These are phyloP conservation scores for Vulpes lagopus DNA, from an alignment of 2,113 vertebrate genomes.

Conservation along the genomic window DNA sequence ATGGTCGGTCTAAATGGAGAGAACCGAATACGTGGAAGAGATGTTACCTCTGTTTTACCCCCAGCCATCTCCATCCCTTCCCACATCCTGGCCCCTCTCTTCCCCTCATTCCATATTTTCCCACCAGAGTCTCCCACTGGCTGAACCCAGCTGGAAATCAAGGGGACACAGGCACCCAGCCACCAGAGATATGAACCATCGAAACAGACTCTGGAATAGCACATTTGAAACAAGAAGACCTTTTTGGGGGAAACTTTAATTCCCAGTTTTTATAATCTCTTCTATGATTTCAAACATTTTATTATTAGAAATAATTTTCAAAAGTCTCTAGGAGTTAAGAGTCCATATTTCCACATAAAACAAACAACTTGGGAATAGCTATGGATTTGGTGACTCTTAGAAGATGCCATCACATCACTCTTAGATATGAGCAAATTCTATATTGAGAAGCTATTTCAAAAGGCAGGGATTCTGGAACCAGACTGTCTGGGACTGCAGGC, in stretches of 20 bases:
- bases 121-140: background rate
- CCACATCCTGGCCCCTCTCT: background rate
- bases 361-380: background rate
- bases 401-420: background rate
- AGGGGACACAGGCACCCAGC: background rate
- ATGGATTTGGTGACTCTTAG: background rate
- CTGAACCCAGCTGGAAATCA: background rate
- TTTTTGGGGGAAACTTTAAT: background rate
- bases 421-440: background rate
- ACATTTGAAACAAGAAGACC: background rate
- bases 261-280: background rate
- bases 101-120: background rate
- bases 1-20: background rate
- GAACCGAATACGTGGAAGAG: background rate
- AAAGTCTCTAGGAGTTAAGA: constrained; percentile 6
- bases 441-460: background rate
- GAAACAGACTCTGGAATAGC: background rate
- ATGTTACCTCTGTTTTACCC: background rate
- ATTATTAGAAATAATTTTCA: constrained; percentile 39
- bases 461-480: background rate
- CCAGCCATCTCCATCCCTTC: background rate
- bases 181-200: background rate
- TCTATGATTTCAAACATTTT: background rate
- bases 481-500: background rate
- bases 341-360: background rate